Evolutionary conservation across 2,888 invertebrate species (phyloP).

Genomic region (Dolichopus griseipennis): DNA sequence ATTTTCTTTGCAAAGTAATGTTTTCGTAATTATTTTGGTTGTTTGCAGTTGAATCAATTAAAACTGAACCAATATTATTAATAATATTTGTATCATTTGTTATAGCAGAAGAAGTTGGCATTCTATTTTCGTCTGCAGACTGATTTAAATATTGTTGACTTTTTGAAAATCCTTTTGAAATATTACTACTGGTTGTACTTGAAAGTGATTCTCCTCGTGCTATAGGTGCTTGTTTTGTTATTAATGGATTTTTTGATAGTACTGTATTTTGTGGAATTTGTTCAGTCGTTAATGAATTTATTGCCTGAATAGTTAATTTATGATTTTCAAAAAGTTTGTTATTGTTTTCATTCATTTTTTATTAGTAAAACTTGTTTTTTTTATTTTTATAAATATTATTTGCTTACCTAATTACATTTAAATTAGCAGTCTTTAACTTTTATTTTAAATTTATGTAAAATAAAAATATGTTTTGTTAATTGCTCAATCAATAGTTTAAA

Average conservation of each 20-base stretch:
- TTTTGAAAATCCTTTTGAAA: constrained; percentile 1
- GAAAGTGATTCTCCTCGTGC: constrained; percentile 1
- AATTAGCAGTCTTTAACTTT: not conserved
- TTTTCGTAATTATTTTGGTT: not conserved
- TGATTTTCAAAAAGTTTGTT: not conserved
- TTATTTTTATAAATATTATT: not conserved
- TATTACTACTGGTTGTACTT: not conserved
- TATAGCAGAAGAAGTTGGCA: not conserved
- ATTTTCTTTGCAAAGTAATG: no score
- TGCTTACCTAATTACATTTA: not conserved
- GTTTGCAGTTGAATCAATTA: not conserved
- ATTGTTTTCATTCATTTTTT: not conserved
- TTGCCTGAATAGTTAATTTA: not conserved
- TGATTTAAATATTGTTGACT: not conserved
- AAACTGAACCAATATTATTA: not conserved
- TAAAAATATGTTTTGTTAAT: not conserved
- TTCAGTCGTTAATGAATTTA: not conserved
- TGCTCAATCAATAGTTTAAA: not conserved
- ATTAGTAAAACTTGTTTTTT: not conserved
- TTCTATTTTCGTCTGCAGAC: not conserved
- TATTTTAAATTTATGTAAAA: not conserved
- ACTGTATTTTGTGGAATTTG: not conserved
- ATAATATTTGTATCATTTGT: not conserved
- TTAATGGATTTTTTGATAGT: not conserved
- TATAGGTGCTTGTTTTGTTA: not conserved